phyloP scores from a whole-genome alignment of 1,140 invertebrate species.

The Hylaeus volcanicus region DNA sequence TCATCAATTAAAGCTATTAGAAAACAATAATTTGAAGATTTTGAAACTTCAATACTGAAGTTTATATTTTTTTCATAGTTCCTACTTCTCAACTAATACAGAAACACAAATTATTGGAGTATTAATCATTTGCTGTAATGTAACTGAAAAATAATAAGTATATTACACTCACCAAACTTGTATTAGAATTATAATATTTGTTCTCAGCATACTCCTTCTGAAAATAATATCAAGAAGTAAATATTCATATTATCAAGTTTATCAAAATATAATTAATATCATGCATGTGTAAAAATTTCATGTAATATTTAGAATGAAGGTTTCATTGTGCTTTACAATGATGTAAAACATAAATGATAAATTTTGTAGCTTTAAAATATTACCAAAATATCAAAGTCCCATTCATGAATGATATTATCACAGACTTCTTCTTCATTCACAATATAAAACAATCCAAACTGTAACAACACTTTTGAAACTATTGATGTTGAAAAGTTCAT shows the following conservation, averaged over 20 bases:
- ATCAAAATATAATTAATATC: neutral
- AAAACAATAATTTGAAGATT: conserved; percentile 7
- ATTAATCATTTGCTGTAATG: neutral
- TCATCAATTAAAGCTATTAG: neutral
- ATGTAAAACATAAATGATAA: neutral
- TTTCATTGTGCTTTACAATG: too few relatives aligned
- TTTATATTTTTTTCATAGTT: conserved; percentile 2
- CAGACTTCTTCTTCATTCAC: neutral
- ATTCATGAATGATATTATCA: neutral
- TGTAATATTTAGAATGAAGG: too few relatives aligned
- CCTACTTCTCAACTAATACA: neutral
- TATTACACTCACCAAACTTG: conserved; percentile 29
- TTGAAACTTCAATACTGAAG: neutral
- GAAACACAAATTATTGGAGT: neutral
- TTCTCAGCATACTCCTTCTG: neutral
- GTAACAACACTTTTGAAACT: neutral
- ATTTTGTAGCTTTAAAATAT: conserved; percentile 15
- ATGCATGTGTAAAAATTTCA: too few relatives aligned
- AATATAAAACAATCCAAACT: neutral
- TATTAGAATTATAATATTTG: neutral
- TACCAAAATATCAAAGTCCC: conserved; percentile 25
- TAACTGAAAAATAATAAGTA: neutral
- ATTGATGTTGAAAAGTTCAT: neutral
- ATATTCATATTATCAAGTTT: neutral
- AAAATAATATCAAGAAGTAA: conserved; percentile 4